phyloP scores from a whole-genome alignment of 2,797 vertebrate species.

The Numenius phaeopus region DNA sequence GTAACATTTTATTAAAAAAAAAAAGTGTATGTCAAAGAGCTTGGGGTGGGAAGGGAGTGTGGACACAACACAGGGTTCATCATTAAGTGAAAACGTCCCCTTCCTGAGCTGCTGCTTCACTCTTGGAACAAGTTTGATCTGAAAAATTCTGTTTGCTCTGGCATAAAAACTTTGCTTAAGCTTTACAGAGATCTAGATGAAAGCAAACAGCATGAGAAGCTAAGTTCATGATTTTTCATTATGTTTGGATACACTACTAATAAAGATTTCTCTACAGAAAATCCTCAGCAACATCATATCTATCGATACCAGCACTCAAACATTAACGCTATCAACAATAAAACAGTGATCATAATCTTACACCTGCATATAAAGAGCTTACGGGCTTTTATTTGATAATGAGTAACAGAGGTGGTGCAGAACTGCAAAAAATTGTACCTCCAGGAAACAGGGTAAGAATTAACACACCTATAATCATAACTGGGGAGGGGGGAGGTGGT shows the following conservation, averaged over 20 bases:
- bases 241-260: conserved; percentile 48
- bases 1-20: background rate
- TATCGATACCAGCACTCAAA: conserved; percentile 24
- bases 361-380: conserved; percentile 40
- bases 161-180: conserved; percentile 4
- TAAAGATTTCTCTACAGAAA: conserved; percentile 43
- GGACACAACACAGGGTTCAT: fast-evolving
- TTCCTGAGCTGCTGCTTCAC: background rate
- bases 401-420: background rate
- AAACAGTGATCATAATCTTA: conserved; percentile 39
- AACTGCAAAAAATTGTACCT: background rate
- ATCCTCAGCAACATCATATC: background rate
- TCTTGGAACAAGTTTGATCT: background rate
- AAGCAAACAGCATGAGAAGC: conserved; percentile 26
- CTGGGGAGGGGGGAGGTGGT: background rate
- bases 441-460: background rate
- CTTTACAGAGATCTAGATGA: conserved; percentile 14
- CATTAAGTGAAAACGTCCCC: background rate
- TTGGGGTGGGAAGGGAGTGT: background rate
- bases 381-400: conserved; percentile 35
- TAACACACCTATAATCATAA: background rate
- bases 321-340: conserved; percentile 31
- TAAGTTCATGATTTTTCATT: conserved; percentile 41
- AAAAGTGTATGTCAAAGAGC: background rate
- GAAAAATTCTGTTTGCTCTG: conserved; percentile 13